Base-by-base conservation (phyloP, 1,140 invertebrate genomes). In the Neodiprion fabricii region DNA sequence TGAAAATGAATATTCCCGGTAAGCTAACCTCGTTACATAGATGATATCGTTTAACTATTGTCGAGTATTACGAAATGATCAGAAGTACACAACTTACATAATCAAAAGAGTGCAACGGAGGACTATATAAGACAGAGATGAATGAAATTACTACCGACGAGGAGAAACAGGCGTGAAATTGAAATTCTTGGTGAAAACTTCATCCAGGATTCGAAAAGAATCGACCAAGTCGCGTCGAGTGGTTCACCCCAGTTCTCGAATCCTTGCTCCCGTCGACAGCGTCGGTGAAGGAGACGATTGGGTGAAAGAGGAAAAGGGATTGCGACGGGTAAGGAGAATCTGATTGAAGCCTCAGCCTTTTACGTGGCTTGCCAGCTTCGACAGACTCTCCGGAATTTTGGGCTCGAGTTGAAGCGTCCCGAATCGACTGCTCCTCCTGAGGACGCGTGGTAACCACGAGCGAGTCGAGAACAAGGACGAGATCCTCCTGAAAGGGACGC, bases 281-380 rank as follows among this genome's bases (percentile, higher is more conserved):
- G 28, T 40, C 2, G 28, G 28, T 40, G 28, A 40, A 14, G 53
- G 53, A 61, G 8, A 61, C 53, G 53, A 61, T 61, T 61, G 53
- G 53, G 53, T 61, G 53, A 12, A 61, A 61, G 9, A 61, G 53
- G 11, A 61, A 61, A 61, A 61, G 53, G 53, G 53, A 61, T 9
- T 9, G 53, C 53, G 53, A 61, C 9, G 53, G 53, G 53, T 61
- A 61, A 61, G 53, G 53, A 61, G 53, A 61, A 61, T 61, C n/a
- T 61, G 53, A 61, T 61, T 61, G 53, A 61, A 61, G 53, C 53
- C 53, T 61, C 53, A 61, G 53, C 53, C 53, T 61, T 61, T 61
- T 61, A 61, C 53, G 9, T 61, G 53, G 53, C 53, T 61, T 61
- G 53, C 53, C 53, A 17, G 53, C 53, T 61, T 61, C 53, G 53